Conservation (phyloP, 2,888 invertebrate species). For the Monopis laevigella region DNA sequence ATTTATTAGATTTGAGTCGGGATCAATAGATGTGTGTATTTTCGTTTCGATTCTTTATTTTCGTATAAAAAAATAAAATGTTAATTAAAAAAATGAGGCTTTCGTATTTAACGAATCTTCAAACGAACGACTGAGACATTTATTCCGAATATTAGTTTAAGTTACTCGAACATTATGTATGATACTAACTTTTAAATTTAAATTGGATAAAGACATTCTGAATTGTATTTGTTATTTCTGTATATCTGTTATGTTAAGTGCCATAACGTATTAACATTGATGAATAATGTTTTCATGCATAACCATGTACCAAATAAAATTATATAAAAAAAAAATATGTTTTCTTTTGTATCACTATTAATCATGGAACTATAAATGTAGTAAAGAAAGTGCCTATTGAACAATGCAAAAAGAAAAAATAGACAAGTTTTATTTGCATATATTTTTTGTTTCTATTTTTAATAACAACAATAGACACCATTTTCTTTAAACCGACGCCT, state of each 20-base stretch:
- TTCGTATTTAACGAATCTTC: constrained; percentile 47
- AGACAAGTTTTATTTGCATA: no score
- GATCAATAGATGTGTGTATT: constrained; percentile 58
- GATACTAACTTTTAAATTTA: constrained; percentile 15
- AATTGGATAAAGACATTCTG: constrained; percentile 33
- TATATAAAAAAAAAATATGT: constrained; percentile 42
- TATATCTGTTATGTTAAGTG: constrained; percentile 63
- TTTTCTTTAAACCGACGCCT: no score
- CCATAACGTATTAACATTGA: constrained; percentile 66
- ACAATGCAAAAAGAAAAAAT: no score
- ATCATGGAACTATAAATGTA: no score
- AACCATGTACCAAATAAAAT: constrained; percentile 67
- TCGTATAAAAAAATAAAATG: constrained; percentile 39
- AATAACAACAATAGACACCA: no score
- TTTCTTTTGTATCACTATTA: no score
- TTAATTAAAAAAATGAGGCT: constrained; percentile 45
- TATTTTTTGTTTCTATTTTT: no score
- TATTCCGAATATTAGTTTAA: constrained; percentile 46
- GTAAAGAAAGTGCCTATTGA: no score
- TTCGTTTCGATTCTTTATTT: constrained; percentile 56
- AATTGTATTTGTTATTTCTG: constrained; percentile 16
- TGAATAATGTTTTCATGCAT: constrained; percentile 63
- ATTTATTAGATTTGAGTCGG: constrained; percentile 55
- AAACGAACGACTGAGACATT: constrained; percentile 65
- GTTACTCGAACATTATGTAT: constrained; percentile 14